Evolutionary conservation across 1,140 invertebrate species (phyloP).

Genomic region (Anastrepha obliqua): DNA sequence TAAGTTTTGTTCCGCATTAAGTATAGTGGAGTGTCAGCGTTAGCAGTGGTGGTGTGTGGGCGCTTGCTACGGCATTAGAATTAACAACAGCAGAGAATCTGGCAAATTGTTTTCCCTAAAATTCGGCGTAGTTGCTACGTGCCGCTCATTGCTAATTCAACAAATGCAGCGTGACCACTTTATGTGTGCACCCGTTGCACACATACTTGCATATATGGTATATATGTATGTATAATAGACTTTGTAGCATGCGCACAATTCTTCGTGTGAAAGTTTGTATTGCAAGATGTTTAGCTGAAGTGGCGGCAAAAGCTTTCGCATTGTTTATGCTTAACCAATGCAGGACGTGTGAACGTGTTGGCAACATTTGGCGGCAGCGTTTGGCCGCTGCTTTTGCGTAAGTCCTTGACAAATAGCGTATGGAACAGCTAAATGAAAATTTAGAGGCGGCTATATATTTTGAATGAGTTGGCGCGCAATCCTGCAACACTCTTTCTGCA

Average conservation of each 20-base stretch:
- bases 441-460: neutral
- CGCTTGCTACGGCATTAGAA: slow-evolving; percentile 18
- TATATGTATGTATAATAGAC: neutral
- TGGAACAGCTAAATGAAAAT: slow-evolving; percentile 37
- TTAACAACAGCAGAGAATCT: slow-evolving; percentile 39
- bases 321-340: slow-evolving; percentile 48
- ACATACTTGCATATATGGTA: neutral
- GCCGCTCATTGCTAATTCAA: slow-evolving; percentile 52
- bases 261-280: slow-evolving; percentile 27
- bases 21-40: neutral
- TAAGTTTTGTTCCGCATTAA: slow-evolving; percentile 15
- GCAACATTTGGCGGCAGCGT: slow-evolving; percentile 34
- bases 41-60: neutral
- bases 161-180: slow-evolving; percentile 50
- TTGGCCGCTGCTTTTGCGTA: neutral
- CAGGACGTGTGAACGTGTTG: slow-evolving; percentile 31
- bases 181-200: slow-evolving; percentile 10
- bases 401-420: slow-evolving; percentile 34
- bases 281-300: slow-evolving; percentile 39
- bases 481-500: neutral
- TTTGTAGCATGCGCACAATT: neutral
- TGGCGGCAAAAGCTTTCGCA: slow-evolving; percentile 17
- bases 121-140: slow-evolving; percentile 45
- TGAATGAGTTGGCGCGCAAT: slow-evolving; percentile 15
- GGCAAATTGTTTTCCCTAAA: slow-evolving; percentile 50